Evolutionary conservation across 1,140 invertebrate species (phyloP).

Genomic region (Halictus rubicundus): DNA sequence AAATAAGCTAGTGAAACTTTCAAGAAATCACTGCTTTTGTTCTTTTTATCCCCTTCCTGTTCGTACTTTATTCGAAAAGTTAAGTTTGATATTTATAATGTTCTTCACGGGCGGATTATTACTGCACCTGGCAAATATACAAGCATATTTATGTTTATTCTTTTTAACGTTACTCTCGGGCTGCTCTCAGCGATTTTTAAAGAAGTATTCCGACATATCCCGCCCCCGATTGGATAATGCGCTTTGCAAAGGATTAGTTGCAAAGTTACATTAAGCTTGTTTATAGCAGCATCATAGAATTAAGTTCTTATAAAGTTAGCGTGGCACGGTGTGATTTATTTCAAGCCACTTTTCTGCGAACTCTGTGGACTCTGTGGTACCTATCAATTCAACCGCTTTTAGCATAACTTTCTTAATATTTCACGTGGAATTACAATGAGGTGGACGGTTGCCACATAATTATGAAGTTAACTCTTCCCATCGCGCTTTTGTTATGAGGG

Average conservation of each 20-base stretch:
- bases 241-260: neutral
- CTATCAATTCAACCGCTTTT: neutral
- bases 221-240: neutral
- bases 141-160: too few relatives aligned
- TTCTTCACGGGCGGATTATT: too few relatives aligned
- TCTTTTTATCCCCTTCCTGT: too few relatives aligned
- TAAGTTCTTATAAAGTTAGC: neutral
- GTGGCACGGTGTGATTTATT: neutral
- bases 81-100: too few relatives aligned
- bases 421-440: neutral
- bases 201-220: neutral
- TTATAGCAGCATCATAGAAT: neutral
- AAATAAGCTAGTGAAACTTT: too few relatives aligned
- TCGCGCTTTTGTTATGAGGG: neutral
- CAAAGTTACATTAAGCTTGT: neutral
- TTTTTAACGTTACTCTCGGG: too few relatives aligned
- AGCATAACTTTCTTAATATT: constrained; percentile 4
- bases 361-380: neutral
- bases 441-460: neutral
- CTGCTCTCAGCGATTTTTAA: neutral
- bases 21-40: too few relatives aligned
- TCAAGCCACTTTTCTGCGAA: neutral
- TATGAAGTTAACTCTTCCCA: neutral
- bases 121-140: too few relatives aligned
- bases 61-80: too few relatives aligned